Percentiles rank a stretch among this genome's conserved stretches.
Evolutionary conservation across 2,113 vertebrate genomes (phyloP).

Genomic region (Seriola quinqueradiata): DNA sequence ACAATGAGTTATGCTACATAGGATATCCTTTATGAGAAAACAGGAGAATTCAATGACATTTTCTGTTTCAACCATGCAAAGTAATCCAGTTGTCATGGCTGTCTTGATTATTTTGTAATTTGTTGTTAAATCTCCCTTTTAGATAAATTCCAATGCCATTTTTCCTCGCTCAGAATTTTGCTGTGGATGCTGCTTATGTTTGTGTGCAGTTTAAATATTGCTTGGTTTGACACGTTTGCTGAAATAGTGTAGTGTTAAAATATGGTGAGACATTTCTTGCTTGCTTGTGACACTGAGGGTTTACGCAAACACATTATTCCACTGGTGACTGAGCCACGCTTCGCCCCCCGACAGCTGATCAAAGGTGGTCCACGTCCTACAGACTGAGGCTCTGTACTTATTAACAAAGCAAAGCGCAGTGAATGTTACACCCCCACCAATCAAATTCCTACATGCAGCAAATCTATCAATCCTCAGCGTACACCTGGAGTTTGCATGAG

Average conservation of each 20-base stretch:
- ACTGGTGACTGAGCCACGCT: neutral
- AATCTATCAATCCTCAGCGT: neutral
- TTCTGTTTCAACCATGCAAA: too few relatives aligned
- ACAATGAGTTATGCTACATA: too few relatives aligned
- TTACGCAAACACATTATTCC: neutral
- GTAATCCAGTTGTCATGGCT: neutral
- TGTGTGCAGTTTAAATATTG: neutral
- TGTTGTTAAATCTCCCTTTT: neutral
- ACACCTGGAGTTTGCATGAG: neutral
- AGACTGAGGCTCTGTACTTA: slow-evolving; percentile 9
- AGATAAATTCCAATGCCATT: neutral
- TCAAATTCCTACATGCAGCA: slow-evolving; percentile 5
- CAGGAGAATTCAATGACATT: too few relatives aligned
- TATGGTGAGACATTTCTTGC: neutral
- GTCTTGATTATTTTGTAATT: neutral
- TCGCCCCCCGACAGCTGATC: neutral
- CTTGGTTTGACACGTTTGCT: too few relatives aligned
- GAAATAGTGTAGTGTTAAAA: neutral
- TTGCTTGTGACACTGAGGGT: neutral
- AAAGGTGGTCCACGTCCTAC: neutral
- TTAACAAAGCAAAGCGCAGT: slow-evolving; percentile 11
- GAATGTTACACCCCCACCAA: neutral
- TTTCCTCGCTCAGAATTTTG: neutral
- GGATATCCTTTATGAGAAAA: too few relatives aligned
- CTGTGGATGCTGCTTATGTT: neutral